Base-by-base conservation (phyloP, 2,113 vertebrate species). In the Nothobranchius furzeri region DNA sequence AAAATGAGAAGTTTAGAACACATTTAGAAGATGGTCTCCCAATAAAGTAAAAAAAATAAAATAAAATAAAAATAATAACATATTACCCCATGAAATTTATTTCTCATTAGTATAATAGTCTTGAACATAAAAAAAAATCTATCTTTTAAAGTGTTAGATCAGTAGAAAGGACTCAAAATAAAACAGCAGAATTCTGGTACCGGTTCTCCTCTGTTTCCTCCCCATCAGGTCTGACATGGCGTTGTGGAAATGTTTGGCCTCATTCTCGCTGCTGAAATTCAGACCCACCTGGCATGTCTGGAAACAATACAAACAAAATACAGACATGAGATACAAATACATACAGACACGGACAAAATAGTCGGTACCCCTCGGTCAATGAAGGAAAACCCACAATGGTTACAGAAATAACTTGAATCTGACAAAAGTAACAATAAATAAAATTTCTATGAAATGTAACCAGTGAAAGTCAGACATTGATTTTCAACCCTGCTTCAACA, bases 221-320 rank as follows among this genome's bases (percentile, higher is more conserved):
- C 89, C 85, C 73, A 94, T 46, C 40, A 98, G 86, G 3, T 98
- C 96, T 30, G 60, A 71, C 76, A 95, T 50, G 43, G 90, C 83
- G 79, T 62, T 78, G 57, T 91, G 90, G 87, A 99, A 98, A 79
- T 88, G 93, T 87, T 95, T 96, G 88, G 94, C 93, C 90, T 99
- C 97, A 85, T 98, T 95, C 90, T 99, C 96, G 69, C 72, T 97
- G 89, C 96, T 93, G 91, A 98, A 99, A 93, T 99, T 98, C 89
- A 99, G 92, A 86, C 96, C 97, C 89, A 99, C 92, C 89, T 98
- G 96, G 92, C 93, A 96, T 59, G 92, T 85, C 97, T 99, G 86
- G 40, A 87, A 76, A 14, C 42, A 78, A 8, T 69, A 9, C 7
- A 37, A 13, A 51, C 17, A 25, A 24, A 57, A 45, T 40, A 70